These are phyloP conservation scores for Lophura nycthemera DNA, from an alignment of 2,113 vertebrate genomes.

Conservation along the genomic window DNA sequence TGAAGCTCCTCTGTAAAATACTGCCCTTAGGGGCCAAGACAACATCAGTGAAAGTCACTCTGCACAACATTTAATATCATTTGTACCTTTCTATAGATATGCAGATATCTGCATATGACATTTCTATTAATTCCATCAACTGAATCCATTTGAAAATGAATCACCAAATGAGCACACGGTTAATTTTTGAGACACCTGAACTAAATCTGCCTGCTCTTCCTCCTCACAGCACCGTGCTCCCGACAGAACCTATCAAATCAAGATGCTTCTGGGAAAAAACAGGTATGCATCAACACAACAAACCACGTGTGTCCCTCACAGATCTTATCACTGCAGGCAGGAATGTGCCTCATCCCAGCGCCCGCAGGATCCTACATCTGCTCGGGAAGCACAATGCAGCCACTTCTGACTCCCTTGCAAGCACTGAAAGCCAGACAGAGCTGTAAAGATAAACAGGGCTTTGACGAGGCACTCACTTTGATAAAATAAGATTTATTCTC, in stretches of 20 bases:
- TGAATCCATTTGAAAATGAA: not conserved
- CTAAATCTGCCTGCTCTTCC: not conserved
- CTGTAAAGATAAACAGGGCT: constrained; percentile 32
- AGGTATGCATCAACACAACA: constrained; percentile 35
- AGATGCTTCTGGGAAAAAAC: not conserved
- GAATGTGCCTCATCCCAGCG: constrained; percentile 48
- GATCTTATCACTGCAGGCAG: constrained; percentile 51
- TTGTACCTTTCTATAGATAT: not conserved
- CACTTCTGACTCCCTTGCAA: constrained; percentile 11
- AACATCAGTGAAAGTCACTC: not conserved
- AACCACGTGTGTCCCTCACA: constrained; percentile 23
- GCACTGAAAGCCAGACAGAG: constrained; percentile 40
- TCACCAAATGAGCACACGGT: fast-evolving
- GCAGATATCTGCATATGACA: not conserved
- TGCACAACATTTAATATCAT: not conserved
- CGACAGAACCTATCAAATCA: not conserved
- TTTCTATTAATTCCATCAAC: not conserved
- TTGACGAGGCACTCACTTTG: constrained; percentile 12
- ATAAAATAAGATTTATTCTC: constrained; percentile 67
- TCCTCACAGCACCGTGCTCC: not conserved
- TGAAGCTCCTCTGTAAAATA: not conserved
- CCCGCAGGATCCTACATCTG: constrained; percentile 33
- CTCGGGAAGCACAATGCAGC: constrained; percentile 14
- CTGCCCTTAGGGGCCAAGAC: not conserved
- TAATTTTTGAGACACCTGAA: not conserved